Evolutionary conservation across 2,113 vertebrate genomes (phyloP), one percentile per base, ranked within the genome.

Genomic region (Aegithalos caudatus): DNA sequence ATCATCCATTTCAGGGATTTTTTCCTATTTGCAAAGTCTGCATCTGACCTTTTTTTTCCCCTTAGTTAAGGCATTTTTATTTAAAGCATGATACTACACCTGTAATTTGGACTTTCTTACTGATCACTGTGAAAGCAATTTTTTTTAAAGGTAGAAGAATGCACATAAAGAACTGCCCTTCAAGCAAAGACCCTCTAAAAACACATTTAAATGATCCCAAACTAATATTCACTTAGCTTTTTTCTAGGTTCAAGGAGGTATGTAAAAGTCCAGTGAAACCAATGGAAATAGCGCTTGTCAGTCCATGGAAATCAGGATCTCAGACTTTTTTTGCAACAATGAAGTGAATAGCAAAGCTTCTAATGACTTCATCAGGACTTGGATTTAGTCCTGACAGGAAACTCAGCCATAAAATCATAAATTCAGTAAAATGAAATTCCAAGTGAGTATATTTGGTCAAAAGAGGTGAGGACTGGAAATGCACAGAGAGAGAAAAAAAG

Each of bases 391-490:
- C 88, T 93, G 78, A 79, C 94, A 92, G 82, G 87, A 95, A 96
- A 88, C 47, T 81, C 31, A 74, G 93, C 65, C 76, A 88, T 90
- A 94, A 93, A 96, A 94, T 65, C 80, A 94, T 96, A 95, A 93
- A 93, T 96, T 86, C 64, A 96, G 14, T n/a, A 48, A 83, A 83
- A 95, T 86, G 88, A 93, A 96, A 97, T 95, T 96, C 77, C 72
- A 74, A 92, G 69, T 71, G 57, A 86, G 64, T 86, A 33, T 86
- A 94, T 95, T 96, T 90, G 82, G 82, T 96, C 13, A 11, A 79
- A 95, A 62, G 58, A 96, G 88, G 72, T 92, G 85, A 96, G 16
- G 83, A 90, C 48, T 86, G 77, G 92, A 94, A 95, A 94, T 50
- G 31, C 54, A 71, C 44, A 71, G 64, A 84, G 56, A 90, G 56